Conservation (phyloP, 2,888 invertebrate genomes). For the Sericinus montela region DNA sequence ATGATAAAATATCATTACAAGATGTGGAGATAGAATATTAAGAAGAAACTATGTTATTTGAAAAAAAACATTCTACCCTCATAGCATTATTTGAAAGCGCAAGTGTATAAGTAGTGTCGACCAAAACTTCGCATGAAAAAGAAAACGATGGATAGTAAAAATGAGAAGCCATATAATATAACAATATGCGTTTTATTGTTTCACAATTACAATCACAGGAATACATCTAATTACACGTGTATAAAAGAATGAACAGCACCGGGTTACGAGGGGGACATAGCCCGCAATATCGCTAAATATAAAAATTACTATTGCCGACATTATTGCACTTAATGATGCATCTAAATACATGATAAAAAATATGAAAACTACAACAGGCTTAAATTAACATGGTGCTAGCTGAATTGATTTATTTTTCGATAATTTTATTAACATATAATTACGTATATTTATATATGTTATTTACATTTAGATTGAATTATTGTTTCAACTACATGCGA, state of each 20-base stretch:
- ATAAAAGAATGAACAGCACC: conserved; percentile 8
- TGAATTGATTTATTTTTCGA: too few species aligned
- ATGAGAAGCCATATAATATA: conserved; percentile 25
- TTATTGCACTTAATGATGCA: background rate
- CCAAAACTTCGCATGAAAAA: background rate
- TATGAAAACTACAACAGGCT: too few species aligned
- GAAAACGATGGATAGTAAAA: conserved; percentile 16
- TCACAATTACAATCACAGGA: conserved; percentile 24
- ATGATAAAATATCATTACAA: too few species aligned
- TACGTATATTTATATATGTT: too few species aligned
- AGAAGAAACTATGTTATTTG: too few species aligned
- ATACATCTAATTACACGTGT: background rate
- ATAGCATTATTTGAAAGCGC: conserved; percentile 15
- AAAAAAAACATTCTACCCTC: too few species aligned
- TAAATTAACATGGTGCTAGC: background rate
- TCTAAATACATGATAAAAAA: too few species aligned
- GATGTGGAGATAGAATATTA: too few species aligned
- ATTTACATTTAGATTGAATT: background rate
- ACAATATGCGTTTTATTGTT: conserved; percentile 37
- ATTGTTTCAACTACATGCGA: background rate
- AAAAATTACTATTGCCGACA: background rate
- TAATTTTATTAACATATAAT: too few species aligned
- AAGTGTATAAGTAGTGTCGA: conserved; percentile 20
- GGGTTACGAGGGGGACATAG: background rate
- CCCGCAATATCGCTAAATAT: background rate